Percentiles rank a stretch among this genome's conserved stretches.
These are phyloP conservation scores for Drosophila yakuba DNA, from an alignment of 1,140 invertebrate genomes.

Conservation along the genomic window DNA sequence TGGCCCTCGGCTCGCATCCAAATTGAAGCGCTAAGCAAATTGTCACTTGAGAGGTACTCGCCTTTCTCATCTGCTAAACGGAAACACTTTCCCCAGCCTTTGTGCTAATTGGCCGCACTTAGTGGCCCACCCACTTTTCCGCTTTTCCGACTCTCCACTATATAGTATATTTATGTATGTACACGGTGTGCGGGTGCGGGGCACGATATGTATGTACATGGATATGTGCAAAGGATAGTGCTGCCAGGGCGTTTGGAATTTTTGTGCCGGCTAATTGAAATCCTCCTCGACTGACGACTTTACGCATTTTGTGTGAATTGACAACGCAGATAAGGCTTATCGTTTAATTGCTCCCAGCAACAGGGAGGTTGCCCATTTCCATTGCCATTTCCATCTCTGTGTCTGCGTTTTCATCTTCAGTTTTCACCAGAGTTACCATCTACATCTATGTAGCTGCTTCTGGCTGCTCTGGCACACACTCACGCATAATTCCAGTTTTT, in stretches of 20 bases:
- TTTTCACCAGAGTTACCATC: not conserved
- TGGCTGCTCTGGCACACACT: slow-evolving; percentile 27
- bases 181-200: slow-evolving; percentile 32
- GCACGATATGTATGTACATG: slow-evolving; percentile 30
- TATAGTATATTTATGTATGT: not conserved
- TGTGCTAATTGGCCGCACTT: slow-evolving; percentile 81
- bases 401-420: not conserved
- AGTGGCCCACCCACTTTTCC: slow-evolving; percentile 36
- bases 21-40: slow-evolving; percentile 65
- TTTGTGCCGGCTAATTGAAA: slow-evolving; percentile 71
- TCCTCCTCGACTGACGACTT: slow-evolving; percentile 63
- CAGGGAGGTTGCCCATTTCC: slow-evolving; percentile 37
- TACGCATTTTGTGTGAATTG: slow-evolving; percentile 77
- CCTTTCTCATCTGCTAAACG: slow-evolving; percentile 68
- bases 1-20: slow-evolving; percentile 43
- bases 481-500: slow-evolving; percentile 78
- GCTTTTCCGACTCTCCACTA: slow-evolving; percentile 19
- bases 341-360: slow-evolving; percentile 78
- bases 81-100: slow-evolving; percentile 79
- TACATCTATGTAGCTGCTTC: not conserved
- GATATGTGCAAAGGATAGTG: slow-evolving; percentile 62
- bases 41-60: slow-evolving; percentile 74
- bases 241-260: slow-evolving; percentile 26
- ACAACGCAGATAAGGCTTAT: slow-evolving; percentile 76
- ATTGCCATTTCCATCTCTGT: not conserved